These are phyloP conservation scores for Drosophila mojavensis DNA, from an alignment of 1,140 invertebrate genomes.

Conservation along the genomic window DNA sequence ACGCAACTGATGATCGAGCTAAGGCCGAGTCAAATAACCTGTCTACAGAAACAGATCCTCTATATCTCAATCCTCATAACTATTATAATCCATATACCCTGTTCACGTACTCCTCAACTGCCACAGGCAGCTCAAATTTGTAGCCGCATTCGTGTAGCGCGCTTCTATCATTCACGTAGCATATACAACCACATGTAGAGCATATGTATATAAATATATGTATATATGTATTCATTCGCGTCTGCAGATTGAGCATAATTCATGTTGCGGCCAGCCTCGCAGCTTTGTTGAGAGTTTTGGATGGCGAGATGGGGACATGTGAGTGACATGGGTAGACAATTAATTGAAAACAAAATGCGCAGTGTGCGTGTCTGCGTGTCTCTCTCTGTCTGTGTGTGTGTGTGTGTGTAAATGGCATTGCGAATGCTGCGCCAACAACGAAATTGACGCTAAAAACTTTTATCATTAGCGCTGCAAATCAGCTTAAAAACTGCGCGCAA, in stretches of 20 bases:
- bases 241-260: slow-evolving; percentile 5
- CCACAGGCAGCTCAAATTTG: too few species aligned
- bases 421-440: not conserved
- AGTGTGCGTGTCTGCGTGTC: not conserved
- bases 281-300: slow-evolving; percentile 9
- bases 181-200: not conserved
- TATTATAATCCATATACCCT: too few species aligned
- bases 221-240: slow-evolving; percentile 21
- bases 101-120: too few species aligned
- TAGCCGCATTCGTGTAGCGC: too few species aligned
- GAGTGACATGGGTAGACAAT: slow-evolving; percentile 78
- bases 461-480: slow-evolving; percentile 76
- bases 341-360: slow-evolving; percentile 69
- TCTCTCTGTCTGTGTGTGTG: not conserved
- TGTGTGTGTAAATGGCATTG: not conserved
- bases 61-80: too few species aligned
- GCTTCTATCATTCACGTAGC: too few species aligned
- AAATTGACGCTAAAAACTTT: slow-evolving; percentile 53
- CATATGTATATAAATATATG: not conserved
- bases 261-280: slow-evolving; percentile 14
- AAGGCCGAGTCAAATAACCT: too few species aligned
- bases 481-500: slow-evolving; percentile 65
- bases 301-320: slow-evolving; percentile 58
- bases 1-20: too few species aligned
- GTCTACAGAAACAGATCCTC: too few species aligned